Conservation (phyloP, 1,140 invertebrate species). For the Plectus sambesii region DNA sequence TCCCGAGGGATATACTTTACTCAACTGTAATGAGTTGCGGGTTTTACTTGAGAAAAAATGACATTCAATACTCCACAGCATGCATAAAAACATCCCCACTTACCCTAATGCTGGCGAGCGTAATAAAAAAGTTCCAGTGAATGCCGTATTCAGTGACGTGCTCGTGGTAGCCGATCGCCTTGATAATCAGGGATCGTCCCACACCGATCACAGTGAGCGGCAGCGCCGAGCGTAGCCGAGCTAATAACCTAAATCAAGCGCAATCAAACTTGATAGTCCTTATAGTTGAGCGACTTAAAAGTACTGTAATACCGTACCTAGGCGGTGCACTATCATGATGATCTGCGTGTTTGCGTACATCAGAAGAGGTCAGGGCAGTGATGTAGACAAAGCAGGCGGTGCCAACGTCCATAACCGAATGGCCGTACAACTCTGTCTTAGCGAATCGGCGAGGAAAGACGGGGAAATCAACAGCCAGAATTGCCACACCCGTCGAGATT, state of each 20-base stretch:
- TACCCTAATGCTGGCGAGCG: constrained; percentile 67
- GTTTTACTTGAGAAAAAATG: not conserved
- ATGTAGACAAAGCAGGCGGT: constrained; percentile 77
- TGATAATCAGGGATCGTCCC: constrained; percentile 52
- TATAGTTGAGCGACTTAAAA: no score
- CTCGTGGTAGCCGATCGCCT: constrained; percentile 62
- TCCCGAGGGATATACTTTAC: not conserved
- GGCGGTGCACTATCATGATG: no score
- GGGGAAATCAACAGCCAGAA: constrained; percentile 81
- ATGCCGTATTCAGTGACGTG: constrained; percentile 80
- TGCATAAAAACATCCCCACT: no score
- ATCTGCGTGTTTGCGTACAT: no score
- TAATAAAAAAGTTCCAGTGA: constrained; percentile 96
- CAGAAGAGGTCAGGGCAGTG: no score
- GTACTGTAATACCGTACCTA: no score
- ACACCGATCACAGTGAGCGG: constrained; percentile 56
- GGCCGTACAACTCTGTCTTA: constrained; percentile 75
- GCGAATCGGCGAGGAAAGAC: constrained; percentile 69
- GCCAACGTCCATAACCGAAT: constrained; percentile 83
- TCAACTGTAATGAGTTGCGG: not conserved
- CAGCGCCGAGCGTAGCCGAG: no score
- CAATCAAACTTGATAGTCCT: no score
- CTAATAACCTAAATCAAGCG: no score
- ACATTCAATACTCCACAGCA: no score
- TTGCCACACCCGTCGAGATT: constrained; percentile 65